Base-by-base conservation (phyloP, 2,888 invertebrate species). In the Leucozona laternaria region DNA sequence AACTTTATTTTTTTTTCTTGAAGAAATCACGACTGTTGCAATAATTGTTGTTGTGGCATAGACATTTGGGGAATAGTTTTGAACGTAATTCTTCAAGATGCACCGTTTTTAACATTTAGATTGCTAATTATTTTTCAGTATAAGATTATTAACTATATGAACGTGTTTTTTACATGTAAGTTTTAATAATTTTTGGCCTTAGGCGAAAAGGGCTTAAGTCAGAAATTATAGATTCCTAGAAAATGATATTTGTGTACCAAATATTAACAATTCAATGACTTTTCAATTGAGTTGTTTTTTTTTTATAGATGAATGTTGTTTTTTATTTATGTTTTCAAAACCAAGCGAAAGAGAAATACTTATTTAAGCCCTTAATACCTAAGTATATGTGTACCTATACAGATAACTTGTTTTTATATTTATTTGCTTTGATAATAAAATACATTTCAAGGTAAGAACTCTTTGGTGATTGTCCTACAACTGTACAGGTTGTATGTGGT, bases 121-220 rank as follows among this genome's bases (percentile, higher is more conserved):
- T 94, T 98, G 3, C 94, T 98, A 34, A 95, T 98, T 57, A 98
- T 98, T 81, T 95, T 96, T 11, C 96, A 97, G 90, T 98, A 97
- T 92, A 95, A 95, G 88, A 97, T 98, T 37, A 96, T 98, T 88
- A 98, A 97, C 90, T 98, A 98, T 90, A 98, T 98, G 96, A 98
- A 98, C 91, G 97, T 98, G 22, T 98, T 98, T 93, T 98, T 98
- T 93, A 98, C 98, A 0, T 98, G 97, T 93, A 97, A 97, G 93
- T 97, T 97, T 10, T 15, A n/a, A n/a, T 2, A 37, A 13, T 13
- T 28, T 7, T 25, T 53, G 15, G 6, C 2, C 0, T 25, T 4
- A 25, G 6, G 22, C 5, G 2, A 22, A 22, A 22, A 22, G 48
- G 13, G 6, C 22, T 50, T 50, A 11, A 45, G 10, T 17, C 7